Percentiles rank a stretch among this genome's conserved stretches.
Conservation (phyloP, 2,888 invertebrate genomes). For the Dryobota labecula region DNA sequence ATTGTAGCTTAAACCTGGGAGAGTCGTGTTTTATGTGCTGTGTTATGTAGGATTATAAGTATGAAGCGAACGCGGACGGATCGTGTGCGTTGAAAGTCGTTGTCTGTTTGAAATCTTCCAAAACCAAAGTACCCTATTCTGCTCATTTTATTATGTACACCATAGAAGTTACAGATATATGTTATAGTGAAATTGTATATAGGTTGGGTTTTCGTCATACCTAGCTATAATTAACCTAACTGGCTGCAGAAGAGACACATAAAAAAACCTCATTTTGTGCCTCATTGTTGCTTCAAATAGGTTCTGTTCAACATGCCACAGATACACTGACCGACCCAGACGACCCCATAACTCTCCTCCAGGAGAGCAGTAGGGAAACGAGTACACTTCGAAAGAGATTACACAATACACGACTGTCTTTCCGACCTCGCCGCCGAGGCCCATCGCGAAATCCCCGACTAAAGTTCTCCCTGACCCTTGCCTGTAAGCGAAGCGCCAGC, state of each 20-base stretch:
- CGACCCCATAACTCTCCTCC: too few relatives aligned
- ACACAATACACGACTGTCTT: too few relatives aligned
- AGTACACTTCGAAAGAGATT: too few relatives aligned
- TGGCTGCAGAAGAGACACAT: neutral
- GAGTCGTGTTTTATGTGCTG: slow-evolving; percentile 24
- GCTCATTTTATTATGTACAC: neutral
- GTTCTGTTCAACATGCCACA: neutral
- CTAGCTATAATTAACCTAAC: neutral
- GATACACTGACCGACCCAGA: too few relatives aligned
- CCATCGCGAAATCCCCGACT: too few relatives aligned
- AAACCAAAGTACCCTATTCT: neutral
- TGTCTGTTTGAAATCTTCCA: neutral
- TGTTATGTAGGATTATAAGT: neutral
- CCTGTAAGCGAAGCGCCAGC: too few relatives aligned
- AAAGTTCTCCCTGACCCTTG: too few relatives aligned
- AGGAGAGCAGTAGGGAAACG: too few relatives aligned
- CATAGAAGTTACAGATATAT: neutral
- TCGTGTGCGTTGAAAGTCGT: neutral
- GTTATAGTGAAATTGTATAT: neutral
- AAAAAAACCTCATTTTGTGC: neutral
- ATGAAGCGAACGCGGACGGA: neutral
- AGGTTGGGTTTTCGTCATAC: neutral
- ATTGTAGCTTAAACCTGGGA: slow-evolving; percentile 28
- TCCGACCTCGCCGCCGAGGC: too few relatives aligned
- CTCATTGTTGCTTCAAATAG: neutral